Evolutionary conservation across 2,797 vertebrate genomes (phyloP).

Genomic region (Chaunax sp.): DNA sequence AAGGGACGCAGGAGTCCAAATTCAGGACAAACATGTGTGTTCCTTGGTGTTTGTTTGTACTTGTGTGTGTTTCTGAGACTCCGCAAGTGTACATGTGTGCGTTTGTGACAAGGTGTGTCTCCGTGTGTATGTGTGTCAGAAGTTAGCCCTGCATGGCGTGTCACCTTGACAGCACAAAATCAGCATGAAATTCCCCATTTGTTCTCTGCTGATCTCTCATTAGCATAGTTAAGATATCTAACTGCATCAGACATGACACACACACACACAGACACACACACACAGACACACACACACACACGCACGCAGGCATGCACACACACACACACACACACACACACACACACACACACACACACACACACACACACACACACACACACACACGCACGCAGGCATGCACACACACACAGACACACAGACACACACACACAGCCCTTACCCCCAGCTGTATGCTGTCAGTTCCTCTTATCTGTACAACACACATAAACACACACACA

Average conservation of each 20-base stretch:
- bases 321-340: slow-evolving; percentile 44
- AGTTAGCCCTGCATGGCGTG: slow-evolving; percentile 66
- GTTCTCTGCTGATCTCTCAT: slow-evolving; percentile 82
- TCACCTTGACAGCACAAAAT: slow-evolving; percentile 81
- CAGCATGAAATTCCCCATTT: slow-evolving; percentile 83
- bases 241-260: slow-evolving; percentile 80
- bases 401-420: slow-evolving; percentile 24
- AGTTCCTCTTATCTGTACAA: slow-evolving; percentile 83
- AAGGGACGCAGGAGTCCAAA: slow-evolving; percentile 60
- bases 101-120: background rate
- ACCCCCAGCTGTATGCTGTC: slow-evolving; percentile 85
- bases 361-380: slow-evolving; percentile 46
- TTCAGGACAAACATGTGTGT: slow-evolving; percentile 45
- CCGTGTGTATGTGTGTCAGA: slow-evolving; percentile 33
- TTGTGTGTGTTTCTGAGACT: slow-evolving; percentile 40
- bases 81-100: slow-evolving; percentile 10
- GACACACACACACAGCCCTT: slow-evolving; percentile 60
- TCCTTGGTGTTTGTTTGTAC: slow-evolving; percentile 50
- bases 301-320: slow-evolving; percentile 34
- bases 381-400: slow-evolving; percentile 72
- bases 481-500: slow-evolving; percentile 63
- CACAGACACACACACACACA: slow-evolving; percentile 33
- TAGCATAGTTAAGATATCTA: slow-evolving; percentile 85
- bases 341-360: slow-evolving; percentile 46
- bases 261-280: slow-evolving; percentile 45